Evolutionary conservation across 1,140 invertebrate genomes (phyloP).

Genomic region (Luehdorfia chinensis): DNA sequence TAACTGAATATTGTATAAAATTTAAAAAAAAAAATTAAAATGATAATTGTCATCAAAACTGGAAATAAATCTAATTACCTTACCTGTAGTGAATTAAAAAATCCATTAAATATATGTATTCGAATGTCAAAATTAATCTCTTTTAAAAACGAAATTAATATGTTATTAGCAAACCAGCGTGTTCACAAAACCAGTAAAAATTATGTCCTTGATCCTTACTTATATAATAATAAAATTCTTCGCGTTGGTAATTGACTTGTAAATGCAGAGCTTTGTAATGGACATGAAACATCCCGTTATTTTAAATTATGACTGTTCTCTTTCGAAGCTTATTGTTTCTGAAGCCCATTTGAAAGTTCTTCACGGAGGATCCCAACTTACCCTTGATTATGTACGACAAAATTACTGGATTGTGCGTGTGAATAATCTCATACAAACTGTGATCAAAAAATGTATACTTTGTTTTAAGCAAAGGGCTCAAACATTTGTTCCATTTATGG

Average conservation of each 20-base stretch:
- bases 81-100: too few relatives aligned
- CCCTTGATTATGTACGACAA: constrained; percentile 28
- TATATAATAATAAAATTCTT: too few relatives aligned
- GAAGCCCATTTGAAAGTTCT: constrained; percentile 33
- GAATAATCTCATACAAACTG: too few relatives aligned
- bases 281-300: constrained; percentile 21
- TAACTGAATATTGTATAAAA: too few relatives aligned
- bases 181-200: constrained; percentile 14
- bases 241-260: too few relatives aligned
- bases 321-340: constrained; percentile 31
- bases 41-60: background rate
- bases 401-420: constrained; percentile 33
- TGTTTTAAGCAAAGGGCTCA: too few relatives aligned
- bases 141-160: constrained; percentile 12
- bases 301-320: constrained; percentile 10
- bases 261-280: constrained; percentile 11
- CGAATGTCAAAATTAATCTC: constrained; percentile 3
- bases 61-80: background rate
- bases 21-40: constrained; percentile 7
- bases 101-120: too few relatives aligned
- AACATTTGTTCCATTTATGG: too few relatives aligned
- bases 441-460: too few relatives aligned
- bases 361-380: constrained; percentile 40
- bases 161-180: background rate
- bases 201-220: too few relatives aligned